Conservation (phyloP, 2,113 vertebrate species). For the Melanotaenia duboulayi region DNA sequence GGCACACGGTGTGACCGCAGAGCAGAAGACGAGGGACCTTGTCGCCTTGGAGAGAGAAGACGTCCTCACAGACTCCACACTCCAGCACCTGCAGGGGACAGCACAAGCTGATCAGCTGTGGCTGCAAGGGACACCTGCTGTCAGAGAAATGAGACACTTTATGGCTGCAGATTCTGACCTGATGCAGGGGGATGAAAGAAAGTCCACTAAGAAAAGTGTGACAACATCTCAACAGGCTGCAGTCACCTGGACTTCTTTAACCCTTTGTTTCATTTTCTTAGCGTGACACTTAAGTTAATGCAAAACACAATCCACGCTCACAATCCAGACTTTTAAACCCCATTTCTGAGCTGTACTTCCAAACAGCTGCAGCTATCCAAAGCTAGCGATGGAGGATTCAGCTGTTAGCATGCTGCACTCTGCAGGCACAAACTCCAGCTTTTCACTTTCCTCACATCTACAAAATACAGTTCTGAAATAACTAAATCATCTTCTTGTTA, state of each 20-base stretch:
- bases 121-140: neutral
- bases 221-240: neutral
- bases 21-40: slow-evolving; percentile 96
- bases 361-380: slow-evolving; percentile 29
- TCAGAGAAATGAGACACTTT: neutral
- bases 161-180: no score
- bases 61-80: slow-evolving; percentile 98
- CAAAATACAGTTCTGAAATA: neutral
- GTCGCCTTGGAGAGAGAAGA: slow-evolving; percentile 97
- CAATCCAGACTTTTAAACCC: neutral
- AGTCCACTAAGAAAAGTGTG: no score
- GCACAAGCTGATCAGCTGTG: neutral
- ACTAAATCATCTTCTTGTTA: fast-evolving
- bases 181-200: neutral
- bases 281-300: neutral
- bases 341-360: neutral
- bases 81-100: slow-evolving; percentile 88
- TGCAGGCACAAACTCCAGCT: neutral
- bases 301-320: neutral
- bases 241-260: neutral
- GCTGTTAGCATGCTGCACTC: slow-evolving; percentile 9
- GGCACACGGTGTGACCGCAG: slow-evolving; percentile 97
- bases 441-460: neutral
- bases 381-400: neutral
- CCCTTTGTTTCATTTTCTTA: neutral